These are phyloP conservation scores for Drosophila parthenogenetica DNA, from an alignment of 2,888 invertebrate species.

Conservation along the genomic window DNA sequence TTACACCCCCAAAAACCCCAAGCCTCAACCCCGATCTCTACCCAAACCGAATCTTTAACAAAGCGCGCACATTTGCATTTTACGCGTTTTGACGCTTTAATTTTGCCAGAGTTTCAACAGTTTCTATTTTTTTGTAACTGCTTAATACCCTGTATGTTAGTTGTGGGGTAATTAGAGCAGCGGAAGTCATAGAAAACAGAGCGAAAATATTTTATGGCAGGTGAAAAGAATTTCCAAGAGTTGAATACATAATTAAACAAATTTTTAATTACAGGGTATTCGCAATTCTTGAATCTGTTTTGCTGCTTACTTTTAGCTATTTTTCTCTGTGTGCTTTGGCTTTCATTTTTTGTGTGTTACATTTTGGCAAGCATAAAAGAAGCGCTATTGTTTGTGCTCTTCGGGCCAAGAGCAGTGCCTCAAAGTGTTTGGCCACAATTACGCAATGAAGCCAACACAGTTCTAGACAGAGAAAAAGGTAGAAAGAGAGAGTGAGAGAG, in stretches of 20 bases:
- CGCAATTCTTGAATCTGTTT: neutral
- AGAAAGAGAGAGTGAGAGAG: neutral
- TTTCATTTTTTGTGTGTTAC: slow-evolving; percentile 35
- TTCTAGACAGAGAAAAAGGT: neutral
- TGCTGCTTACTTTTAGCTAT: slow-evolving; percentile 12
- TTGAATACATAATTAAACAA: too few relatives aligned
- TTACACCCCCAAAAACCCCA: slow-evolving; percentile 6
- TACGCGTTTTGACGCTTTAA: slow-evolving; percentile 76
- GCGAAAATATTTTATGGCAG: too few relatives aligned
- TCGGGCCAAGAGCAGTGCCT: slow-evolving; percentile 39
- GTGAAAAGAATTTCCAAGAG: too few relatives aligned
- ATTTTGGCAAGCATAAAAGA: slow-evolving; percentile 54
- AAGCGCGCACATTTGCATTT: slow-evolving; percentile 75
- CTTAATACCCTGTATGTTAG: slow-evolving; percentile 40
- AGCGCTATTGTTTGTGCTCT: slow-evolving; percentile 64
- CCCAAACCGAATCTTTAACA: slow-evolving; percentile 33
- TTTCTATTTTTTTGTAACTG: slow-evolving; percentile 34
- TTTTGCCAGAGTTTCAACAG: slow-evolving; percentile 53
- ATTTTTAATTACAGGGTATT: slow-evolving; percentile 25
- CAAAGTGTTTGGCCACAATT: slow-evolving; percentile 77
- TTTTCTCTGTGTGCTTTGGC: slow-evolving; percentile 18
- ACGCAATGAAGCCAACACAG: slow-evolving; percentile 70
- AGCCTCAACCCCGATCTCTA: neutral
- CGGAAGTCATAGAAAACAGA: too few relatives aligned
- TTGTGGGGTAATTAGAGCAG: neutral